phyloP scores from a whole-genome alignment of 1,140 invertebrate species.

The Amphibalanus amphitrite region DNA sequence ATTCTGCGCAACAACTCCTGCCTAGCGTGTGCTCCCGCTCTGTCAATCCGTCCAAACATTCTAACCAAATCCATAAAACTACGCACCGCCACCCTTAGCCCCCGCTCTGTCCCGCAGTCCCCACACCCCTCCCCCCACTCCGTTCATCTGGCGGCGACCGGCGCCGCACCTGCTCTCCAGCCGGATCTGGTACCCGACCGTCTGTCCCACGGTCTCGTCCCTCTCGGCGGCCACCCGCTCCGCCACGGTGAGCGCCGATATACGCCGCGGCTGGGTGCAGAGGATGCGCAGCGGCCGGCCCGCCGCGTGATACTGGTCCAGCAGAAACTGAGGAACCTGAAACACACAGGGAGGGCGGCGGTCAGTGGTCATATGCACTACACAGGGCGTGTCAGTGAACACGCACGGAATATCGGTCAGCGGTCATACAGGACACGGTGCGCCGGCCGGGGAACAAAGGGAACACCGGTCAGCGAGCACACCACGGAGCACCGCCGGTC shows the following conservation, averaged over 20 bases:
- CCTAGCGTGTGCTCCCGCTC: too few species aligned
- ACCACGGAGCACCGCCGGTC: too few species aligned
- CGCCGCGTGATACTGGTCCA: slow-evolving; percentile 51
- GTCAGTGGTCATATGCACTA: too few species aligned
- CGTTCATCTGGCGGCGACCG: slow-evolving; percentile 1
- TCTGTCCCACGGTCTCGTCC: slow-evolving; percentile 64
- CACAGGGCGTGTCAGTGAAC: too few species aligned
- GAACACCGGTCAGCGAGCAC: too few species aligned
- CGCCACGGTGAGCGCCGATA: slow-evolving; percentile 70
- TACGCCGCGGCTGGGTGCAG: slow-evolving; percentile 77
- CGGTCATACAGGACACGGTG: too few species aligned
- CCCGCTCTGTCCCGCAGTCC: background rate
- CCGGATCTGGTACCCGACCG: slow-evolving; percentile 86
- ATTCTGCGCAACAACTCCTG: too few species aligned
- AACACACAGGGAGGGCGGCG: slow-evolving; percentile 60
- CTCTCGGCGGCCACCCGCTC: slow-evolving; percentile 60
- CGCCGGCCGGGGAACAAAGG: too few species aligned
- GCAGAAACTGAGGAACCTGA: slow-evolving; percentile 74
- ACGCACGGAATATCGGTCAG: too few species aligned
- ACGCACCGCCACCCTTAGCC: background rate
- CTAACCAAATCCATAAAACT: background rate
- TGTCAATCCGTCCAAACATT: too few species aligned
- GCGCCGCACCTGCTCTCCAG: slow-evolving; percentile 43
- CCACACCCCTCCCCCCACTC: background rate
- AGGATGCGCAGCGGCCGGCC: slow-evolving; percentile 61